Base-by-base conservation (phyloP, 2,113 vertebrate species). In the Rhagologus leucostigma region DNA sequence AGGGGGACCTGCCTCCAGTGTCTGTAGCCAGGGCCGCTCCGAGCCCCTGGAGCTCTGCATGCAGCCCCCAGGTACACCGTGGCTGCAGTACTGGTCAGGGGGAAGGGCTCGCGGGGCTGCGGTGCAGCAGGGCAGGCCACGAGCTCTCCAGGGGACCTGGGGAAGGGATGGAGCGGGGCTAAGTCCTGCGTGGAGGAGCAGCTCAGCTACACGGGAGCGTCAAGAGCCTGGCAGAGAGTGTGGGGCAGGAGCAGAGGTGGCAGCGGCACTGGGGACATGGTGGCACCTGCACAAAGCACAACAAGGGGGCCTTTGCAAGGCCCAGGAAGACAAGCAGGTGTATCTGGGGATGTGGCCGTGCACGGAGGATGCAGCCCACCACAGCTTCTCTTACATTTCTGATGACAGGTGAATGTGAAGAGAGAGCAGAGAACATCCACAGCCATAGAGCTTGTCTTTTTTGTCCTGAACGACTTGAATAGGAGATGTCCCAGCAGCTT, bases 361-460 rank as follows among this genome's bases (percentile, higher is more conserved):
- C 4, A 4, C 3, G 46, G n/a, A 57, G 24, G 33, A 49, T 33
- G 57, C 46, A 33, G 46, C 13, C 46, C 39, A 62, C 9, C 29
- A 32, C 16, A 37, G 27, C 14, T 49, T 49, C 56, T 60, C 44
- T 76, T 49, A 49, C n/a, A 0, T 49, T 62, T 39, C 29, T 62
- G 57, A 22, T 50, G 21, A 26, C 22, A 27, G 35, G 6, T 4
- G 46, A 62, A 50, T 21, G 9, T 30, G 8, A 75, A 16, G 42
- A 47, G 20, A 8, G 14, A 2, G 2, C 5, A 30, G 22, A 80
- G 50, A 65, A 16, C 20, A 37, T 55, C 39, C 62, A 80, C 20
- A 12, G 50, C 50, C 32, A 46, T 12, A 11, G 0, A 0, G 20
- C 1, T 37, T 33, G 12, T 46, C 16, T 15, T 7, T 19, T 32